Percentiles rank a stretch among this genome's conserved stretches.
phyloP scores from a whole-genome alignment of 2,888 invertebrate genomes.

The Amblyjoppa fuscipennis region DNA sequence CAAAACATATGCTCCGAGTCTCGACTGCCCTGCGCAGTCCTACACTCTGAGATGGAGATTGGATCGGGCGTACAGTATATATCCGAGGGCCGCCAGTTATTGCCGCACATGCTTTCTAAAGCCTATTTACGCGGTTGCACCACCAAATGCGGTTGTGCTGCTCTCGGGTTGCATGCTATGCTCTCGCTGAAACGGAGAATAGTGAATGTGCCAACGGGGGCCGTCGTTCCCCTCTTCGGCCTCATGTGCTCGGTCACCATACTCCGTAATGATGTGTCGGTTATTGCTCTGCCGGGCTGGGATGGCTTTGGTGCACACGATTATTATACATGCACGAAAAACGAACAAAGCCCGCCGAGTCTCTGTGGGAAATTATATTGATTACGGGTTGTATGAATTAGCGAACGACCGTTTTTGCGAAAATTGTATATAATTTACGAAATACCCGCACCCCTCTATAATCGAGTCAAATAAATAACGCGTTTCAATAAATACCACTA shows the following conservation, averaged over 20 bases:
- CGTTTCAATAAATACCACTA: not conserved
- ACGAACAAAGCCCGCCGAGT: slow-evolving; percentile 10
- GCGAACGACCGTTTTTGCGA: not conserved
- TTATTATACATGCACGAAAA: slow-evolving; percentile 36
- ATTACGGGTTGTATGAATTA: slow-evolving; percentile 15
- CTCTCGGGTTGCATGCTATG: slow-evolving; percentile 61
- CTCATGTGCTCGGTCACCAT: slow-evolving; percentile 47
- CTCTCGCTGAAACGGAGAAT: slow-evolving; percentile 70
- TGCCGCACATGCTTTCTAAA: slow-evolving; percentile 72
- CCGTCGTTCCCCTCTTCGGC: slow-evolving; percentile 60
- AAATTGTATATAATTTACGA: slow-evolving; percentile 12
- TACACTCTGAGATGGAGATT: slow-evolving; percentile 34
- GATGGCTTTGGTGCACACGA: slow-evolving; percentile 18
- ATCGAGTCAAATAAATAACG: not conserved
- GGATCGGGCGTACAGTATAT: slow-evolving; percentile 45
- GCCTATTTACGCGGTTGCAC: slow-evolving; percentile 71
- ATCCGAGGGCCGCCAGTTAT: slow-evolving; percentile 61
- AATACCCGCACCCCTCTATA: not conserved
- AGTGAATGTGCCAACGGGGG: slow-evolving; percentile 70
- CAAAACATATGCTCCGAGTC: not conserved
- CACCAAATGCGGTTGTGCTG: slow-evolving; percentile 65
- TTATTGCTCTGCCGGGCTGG: slow-evolving; percentile 38
- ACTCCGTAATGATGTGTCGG: slow-evolving; percentile 54
- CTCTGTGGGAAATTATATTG: slow-evolving; percentile 13
- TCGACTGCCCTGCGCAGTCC: slow-evolving; percentile 5